Base-by-base conservation (phyloP, 2,888 invertebrate species). In the Leucozona laternaria region DNA sequence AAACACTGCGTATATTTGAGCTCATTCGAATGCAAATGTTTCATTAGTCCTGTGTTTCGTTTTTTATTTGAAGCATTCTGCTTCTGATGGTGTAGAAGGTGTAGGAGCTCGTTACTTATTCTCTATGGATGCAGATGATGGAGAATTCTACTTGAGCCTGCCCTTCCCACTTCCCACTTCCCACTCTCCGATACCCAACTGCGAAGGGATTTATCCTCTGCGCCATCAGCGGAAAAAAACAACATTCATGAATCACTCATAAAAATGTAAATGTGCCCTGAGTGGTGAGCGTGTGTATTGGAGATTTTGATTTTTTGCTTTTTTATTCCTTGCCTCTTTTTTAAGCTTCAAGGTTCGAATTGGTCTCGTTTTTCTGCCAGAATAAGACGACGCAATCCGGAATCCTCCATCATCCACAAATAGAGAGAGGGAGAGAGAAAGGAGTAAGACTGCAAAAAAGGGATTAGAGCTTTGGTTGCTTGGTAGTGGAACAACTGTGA, bases 21-120 rank as follows among this genome's bases (percentile, higher is more conserved):
- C 77, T 81, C 76, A 78, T 77, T 78, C 82, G 72, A 82, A 82
- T 82, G 78, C 72, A 82, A 77, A 82, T 82, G 72, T 78, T 82
- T 82, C 82, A 78, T 78, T 82, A 82, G 78, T 82, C 82, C 77
- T 68, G 58, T 78, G 78, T 82, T 77, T 72, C 72, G 71, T 77
- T 66, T 50, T 81, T 81, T 81, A 66, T 82, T 82, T 78, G 71
- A 78, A 72, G 72, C 43, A 66, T 76, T 48, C 31, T 62, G 34
- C 45, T 48, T 66, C 66, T 45, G 48, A 57, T 57, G 31, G 57
- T 31, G 31, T 28, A 57, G 55, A 57, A 31, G 55, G 55, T 55
- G n/a, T 57, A 17, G 57, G 17, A 11, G 57, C 31, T 57, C 17
- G 17, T 57, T 57, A 57, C 31, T 31, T 57, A 57, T 37, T 60